phyloP scores from a whole-genome alignment of 2,113 vertebrate genomes.

The Furnarius figulus region DNA sequence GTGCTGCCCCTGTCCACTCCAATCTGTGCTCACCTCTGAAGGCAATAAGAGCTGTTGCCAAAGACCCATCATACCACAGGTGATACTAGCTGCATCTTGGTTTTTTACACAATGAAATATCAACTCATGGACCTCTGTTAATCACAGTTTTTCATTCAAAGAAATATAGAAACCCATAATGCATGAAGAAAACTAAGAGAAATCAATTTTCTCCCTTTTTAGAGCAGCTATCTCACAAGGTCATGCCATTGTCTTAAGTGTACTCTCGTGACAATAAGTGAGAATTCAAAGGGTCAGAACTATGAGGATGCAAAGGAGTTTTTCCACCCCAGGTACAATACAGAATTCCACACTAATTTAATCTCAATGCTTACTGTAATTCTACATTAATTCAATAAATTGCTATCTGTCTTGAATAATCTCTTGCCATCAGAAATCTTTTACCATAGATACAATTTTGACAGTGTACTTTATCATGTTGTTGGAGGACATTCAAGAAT shows the following conservation, averaged over 20 bases:
- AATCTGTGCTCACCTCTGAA: background rate
- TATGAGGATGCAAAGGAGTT: background rate
- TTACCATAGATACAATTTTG: background rate
- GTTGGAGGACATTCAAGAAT: background rate
- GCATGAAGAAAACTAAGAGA: background rate
- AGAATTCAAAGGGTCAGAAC: background rate
- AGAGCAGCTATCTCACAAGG: background rate
- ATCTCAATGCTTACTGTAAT: background rate
- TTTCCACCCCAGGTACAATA: background rate
- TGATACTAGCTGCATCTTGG: rapidly evolving
- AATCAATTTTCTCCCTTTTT: background rate
- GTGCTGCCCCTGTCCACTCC: background rate
- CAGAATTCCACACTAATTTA: background rate
- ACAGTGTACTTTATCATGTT: background rate
- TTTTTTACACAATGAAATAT: background rate
- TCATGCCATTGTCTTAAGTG: rapidly evolving
- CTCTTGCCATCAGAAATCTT: background rate
- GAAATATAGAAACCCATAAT: background rate
- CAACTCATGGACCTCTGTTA: background rate
- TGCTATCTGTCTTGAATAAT: background rate
- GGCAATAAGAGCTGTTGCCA: background rate
- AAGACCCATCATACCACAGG: background rate
- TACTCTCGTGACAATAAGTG: background rate
- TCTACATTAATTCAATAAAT: background rate
- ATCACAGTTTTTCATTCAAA: background rate